Conservation (phyloP, 92 coral and sea anemone genomes). For the Actinernus sp. region DNA sequence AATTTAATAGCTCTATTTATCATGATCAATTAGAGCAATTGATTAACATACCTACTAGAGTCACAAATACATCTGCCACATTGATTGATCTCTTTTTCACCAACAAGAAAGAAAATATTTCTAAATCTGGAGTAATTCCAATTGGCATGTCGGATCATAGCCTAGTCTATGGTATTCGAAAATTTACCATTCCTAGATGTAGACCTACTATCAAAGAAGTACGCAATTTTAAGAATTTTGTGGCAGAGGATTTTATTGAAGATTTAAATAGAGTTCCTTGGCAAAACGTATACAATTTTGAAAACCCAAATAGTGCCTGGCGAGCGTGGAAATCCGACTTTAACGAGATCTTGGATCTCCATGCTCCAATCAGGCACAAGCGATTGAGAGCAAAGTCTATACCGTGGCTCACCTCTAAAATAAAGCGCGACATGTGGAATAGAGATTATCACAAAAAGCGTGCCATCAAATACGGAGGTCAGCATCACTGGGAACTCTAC, state of each 20-base stretch:
- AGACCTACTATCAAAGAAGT: constrained; percentile 13
- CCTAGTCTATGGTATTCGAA: constrained; percentile 39
- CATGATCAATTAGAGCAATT: constrained; percentile 35
- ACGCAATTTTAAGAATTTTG: constrained; percentile 30
- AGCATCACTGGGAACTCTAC: constrained; percentile 25
- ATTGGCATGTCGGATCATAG: constrained; percentile 65
- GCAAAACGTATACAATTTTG: constrained; percentile 6
- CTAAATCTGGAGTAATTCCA: constrained; percentile 52
- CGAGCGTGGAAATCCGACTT: constrained; percentile 34
- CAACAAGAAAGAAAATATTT: constrained; percentile 45
- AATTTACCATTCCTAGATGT: constrained; percentile 11
- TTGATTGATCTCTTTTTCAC: constrained; percentile 48
- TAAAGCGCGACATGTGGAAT: constrained; percentile 19
- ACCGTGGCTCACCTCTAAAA: constrained; percentile 29
- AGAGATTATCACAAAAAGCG: constrained; percentile 29
- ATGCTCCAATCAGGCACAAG: constrained; percentile 38
- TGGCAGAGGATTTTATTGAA: constrained; percentile 21
- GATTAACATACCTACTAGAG: constrained; percentile 45
- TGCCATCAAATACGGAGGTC: constrained; percentile 4
- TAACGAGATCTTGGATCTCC: constrained; percentile 18
- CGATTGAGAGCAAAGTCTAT: constrained; percentile 13
- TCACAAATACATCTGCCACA: constrained; percentile 41
- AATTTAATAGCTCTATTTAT: constrained; percentile 32
- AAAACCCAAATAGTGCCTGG: constrained; percentile 39
- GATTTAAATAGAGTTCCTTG: constrained; percentile 29